Conservation (phyloP, 2,113 vertebrate genomes). For the Crocuta crocuta region DNA sequence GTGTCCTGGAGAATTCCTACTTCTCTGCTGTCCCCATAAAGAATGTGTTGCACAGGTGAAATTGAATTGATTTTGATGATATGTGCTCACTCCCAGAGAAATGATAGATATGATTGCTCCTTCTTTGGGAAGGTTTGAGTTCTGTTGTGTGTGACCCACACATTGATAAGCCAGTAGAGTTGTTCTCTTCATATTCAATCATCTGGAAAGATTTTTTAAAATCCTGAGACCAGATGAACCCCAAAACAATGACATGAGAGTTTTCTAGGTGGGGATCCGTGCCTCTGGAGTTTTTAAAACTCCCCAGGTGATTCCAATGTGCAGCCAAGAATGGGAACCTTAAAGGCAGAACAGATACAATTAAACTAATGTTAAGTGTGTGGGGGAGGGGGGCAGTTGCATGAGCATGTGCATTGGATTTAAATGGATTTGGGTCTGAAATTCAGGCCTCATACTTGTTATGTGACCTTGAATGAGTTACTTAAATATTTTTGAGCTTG, state of each 20-base stretch:
- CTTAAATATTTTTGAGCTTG: not conserved
- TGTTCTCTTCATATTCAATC: not conserved
- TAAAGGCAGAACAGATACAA: not conserved
- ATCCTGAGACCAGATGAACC: not conserved
- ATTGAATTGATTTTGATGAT: constrained; percentile 37
- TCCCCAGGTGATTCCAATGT: not conserved
- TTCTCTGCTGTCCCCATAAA: constrained; percentile 23
- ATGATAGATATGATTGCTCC: not conserved
- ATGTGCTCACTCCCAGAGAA: not conserved
- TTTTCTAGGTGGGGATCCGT: not conserved
- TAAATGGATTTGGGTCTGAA: not conserved
- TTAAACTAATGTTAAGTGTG: not conserved
- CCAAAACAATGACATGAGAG: not conserved
- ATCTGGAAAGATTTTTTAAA: not conserved
- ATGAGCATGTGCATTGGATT: not conserved
- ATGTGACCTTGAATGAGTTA: constrained; percentile 45
- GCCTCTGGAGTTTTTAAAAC: not conserved
- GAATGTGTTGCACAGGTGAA: not conserved
- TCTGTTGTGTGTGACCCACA: not conserved
- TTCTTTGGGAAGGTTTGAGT: not conserved
- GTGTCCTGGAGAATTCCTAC: not conserved
- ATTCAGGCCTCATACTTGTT: not conserved
- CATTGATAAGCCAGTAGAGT: not conserved
- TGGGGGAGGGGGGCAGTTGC: not conserved
- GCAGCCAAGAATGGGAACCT: not conserved